phyloP scores from a whole-genome alignment of 2,113 vertebrate genomes.

The Hypanus sabinus region DNA sequence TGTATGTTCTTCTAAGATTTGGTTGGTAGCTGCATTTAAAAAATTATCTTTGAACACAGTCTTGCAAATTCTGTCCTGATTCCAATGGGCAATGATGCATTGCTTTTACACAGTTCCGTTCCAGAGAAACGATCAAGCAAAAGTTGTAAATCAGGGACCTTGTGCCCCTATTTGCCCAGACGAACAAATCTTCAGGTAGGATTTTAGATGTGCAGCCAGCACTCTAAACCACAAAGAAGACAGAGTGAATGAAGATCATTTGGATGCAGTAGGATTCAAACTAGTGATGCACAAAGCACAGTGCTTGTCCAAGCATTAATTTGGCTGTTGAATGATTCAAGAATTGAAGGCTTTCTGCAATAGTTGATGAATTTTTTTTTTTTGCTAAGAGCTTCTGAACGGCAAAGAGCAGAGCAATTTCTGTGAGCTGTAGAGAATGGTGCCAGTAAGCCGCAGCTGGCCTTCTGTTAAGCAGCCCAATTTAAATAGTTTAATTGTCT shows the following conservation, averaged over 20 bases:
- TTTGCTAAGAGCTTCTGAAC: background rate
- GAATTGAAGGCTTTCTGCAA: background rate
- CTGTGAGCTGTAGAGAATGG: background rate
- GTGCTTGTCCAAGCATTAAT: background rate
- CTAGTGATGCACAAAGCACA: background rate
- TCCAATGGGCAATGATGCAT: background rate
- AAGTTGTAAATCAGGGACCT: background rate
- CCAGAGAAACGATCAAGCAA: background rate
- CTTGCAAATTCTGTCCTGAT: background rate
- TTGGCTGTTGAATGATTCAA: background rate
- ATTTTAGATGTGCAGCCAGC: background rate
- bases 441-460: background rate
- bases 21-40: background rate
- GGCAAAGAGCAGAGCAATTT: background rate
- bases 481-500: background rate
- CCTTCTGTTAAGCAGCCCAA: background rate
- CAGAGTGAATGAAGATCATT: background rate
- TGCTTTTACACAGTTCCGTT: background rate
- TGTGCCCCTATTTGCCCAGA: background rate
- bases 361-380: background rate
- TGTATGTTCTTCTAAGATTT: background rate
- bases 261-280: background rate
- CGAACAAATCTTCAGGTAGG: background rate
- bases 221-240: background rate
- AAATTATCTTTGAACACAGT: background rate